Percentiles rank a stretch among this genome's conserved stretches.
Conservation (phyloP, 2,113 vertebrate species). For the Rhipidura dahli region DNA sequence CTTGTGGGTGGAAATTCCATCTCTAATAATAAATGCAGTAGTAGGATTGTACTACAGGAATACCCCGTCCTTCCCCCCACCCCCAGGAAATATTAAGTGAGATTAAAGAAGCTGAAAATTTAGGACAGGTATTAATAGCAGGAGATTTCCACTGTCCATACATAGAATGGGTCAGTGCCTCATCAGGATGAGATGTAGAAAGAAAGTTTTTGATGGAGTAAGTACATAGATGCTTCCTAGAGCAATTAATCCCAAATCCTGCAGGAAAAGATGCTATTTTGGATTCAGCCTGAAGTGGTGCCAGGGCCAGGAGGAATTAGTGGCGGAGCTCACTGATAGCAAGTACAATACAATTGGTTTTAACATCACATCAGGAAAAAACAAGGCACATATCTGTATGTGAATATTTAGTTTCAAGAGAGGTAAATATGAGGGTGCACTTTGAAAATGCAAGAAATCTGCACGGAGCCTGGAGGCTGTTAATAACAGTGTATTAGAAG, state of each 20-base stretch:
- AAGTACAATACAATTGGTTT: not conserved
- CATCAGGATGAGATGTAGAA: not conserved
- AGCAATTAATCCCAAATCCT: not conserved
- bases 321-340: not conserved
- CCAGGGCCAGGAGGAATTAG: conserved; percentile 6
- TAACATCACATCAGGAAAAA: not conserved
- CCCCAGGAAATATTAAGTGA: conserved; percentile 21
- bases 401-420: not conserved
- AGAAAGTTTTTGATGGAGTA: not conserved
- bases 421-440: not conserved
- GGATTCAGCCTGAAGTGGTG: not conserved
- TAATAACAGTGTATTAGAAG: not conserved
- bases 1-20: conserved; percentile 7
- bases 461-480: not conserved
- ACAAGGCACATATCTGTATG: not conserved
- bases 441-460: not conserved
- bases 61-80: too few species aligned
- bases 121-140: conserved; percentile 41
- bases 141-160: conserved; percentile 13
- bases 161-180: not conserved
- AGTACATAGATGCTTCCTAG: conserved; percentile 10
- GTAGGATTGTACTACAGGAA: conserved; percentile 17
- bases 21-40: conserved; percentile 8
- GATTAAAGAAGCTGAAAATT: conserved; percentile 37
- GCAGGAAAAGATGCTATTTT: conserved; percentile 19